These are phyloP conservation scores for Heliconius himera DNA, from an alignment of 1,140 invertebrate species.

Conservation along the genomic window DNA sequence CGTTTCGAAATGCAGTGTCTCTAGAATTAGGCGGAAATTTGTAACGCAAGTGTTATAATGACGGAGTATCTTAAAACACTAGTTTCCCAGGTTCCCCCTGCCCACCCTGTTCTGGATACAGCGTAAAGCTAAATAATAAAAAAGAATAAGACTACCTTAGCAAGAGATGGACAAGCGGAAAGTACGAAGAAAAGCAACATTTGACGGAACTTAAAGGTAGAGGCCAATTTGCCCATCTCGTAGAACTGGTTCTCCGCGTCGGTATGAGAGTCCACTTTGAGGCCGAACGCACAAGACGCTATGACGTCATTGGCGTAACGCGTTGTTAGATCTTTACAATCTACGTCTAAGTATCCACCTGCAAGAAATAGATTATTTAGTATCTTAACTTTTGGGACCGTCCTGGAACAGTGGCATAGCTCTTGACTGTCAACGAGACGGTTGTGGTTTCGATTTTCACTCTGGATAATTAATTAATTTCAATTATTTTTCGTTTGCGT, in stretches of 20 bases:
- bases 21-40: no score
- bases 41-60: no score
- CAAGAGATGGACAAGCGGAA: constrained; percentile 39
- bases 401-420: no score
- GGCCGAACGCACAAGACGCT: not conserved
- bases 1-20: no score
- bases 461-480: no score
- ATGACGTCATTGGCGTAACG: constrained; percentile 83
- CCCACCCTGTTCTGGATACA: no score
- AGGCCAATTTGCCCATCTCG: constrained; percentile 70
- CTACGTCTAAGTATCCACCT: constrained; percentile 1
- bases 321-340: constrained; percentile 66
- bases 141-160: not conserved
- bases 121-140: no score
- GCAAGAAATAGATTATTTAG: not conserved
- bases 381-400: not conserved
- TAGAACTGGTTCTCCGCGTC: constrained; percentile 82
- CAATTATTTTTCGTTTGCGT: no score
- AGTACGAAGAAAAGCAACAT: constrained; percentile 51
- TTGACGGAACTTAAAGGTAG: constrained; percentile 47
- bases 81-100: no score
- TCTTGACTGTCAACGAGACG: no score
- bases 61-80: no score
- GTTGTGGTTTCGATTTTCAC: no score
- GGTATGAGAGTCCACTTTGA: constrained; percentile 41